phyloP scores from a whole-genome alignment of 1,140 invertebrate species.

The Drosophila subobscura region DNA sequence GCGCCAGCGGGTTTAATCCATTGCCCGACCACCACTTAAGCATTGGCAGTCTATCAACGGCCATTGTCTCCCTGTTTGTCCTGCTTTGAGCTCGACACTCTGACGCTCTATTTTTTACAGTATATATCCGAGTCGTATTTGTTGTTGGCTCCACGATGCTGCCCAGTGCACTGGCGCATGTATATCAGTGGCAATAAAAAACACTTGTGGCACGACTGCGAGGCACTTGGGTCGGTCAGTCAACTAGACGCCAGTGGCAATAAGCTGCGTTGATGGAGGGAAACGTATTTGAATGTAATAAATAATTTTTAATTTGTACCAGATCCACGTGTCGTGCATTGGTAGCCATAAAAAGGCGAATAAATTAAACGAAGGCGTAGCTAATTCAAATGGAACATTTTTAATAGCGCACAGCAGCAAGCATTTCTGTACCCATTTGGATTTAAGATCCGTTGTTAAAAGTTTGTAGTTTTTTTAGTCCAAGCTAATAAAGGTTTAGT shows the following conservation, averaged over 20 bases:
- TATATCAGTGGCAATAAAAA: slow-evolving; percentile 29
- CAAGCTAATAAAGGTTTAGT: no score
- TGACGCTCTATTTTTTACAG: slow-evolving; percentile 29
- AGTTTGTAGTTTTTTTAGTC: no score
- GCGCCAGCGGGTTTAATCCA: slow-evolving; percentile 6
- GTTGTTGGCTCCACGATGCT: slow-evolving; percentile 45
- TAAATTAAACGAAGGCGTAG: neutral
- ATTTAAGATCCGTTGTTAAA: no score
- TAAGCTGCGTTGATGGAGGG: neutral
- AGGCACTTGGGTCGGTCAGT: slow-evolving; percentile 12
- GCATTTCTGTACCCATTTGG: no score
- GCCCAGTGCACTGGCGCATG: slow-evolving; percentile 26
- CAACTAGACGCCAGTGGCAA: slow-evolving; percentile 16
- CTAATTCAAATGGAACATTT: no score
- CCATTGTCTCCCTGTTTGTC: slow-evolving; percentile 25
- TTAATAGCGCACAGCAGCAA: no score
- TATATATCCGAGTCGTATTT: slow-evolving; percentile 34
- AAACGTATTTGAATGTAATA: slow-evolving; percentile 3
- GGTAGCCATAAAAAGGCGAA: neutral
- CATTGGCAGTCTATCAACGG: slow-evolving; percentile 19
- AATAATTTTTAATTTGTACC: neutral
- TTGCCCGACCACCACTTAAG: slow-evolving; percentile 12
- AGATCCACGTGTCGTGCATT: neutral
- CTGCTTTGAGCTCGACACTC: slow-evolving; percentile 22
- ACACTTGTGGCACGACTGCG: slow-evolving; percentile 42